Evolutionary conservation across 2,113 vertebrate genomes (phyloP), one percentile per base, ranked within the genome.

Genomic region (Pollimyrus isidori): DNA sequence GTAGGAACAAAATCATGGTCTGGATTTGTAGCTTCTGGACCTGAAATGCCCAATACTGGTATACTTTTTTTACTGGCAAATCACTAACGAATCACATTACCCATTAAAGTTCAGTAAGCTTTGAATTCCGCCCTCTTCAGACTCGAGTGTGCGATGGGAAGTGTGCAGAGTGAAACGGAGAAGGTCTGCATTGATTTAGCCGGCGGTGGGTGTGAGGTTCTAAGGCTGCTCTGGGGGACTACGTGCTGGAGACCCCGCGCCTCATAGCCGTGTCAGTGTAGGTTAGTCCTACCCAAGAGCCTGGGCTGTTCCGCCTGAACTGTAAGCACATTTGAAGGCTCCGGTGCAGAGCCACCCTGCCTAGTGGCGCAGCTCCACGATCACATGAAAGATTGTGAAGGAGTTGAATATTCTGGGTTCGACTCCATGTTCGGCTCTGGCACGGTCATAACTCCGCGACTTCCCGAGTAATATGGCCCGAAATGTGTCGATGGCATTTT

Each of bases 401-500:
- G 82, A 48, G 42, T 21, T 84, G 82, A 48, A 84, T 1, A n/a
- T 69, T 88, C 19, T 65, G 56, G 21, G 23, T 62, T 26, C 23
- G 35, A 10, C 69, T 35, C 56, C 19, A 62, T 19, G 56, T 13
- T 39, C n/a, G 21, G 23, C 30, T n/a, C 17, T 65, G 39, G 69
- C 48, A 65, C 56, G 13, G 69, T 48, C 21, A 46, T 65, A 88
- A 62, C 50, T 39, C 11, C 49, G 26, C 19, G 46, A 30, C 85
- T 42, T 89, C 58, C 53, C 19, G n/a, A n/a, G 48, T 48, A 23
- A 84, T 46, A 76, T 0, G 50, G 49, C 52, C 76, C 45, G 30
- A 89, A n/a, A 84, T 85, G 52, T 58, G 53, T 65, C 35, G 56
- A 30, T 85, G 76, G 86, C 23, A 46, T 62, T 89, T 50, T 89